Evolutionary conservation across 2,888 invertebrate genomes (phyloP).

Genomic region (Agriopis leucophaearia): DNA sequence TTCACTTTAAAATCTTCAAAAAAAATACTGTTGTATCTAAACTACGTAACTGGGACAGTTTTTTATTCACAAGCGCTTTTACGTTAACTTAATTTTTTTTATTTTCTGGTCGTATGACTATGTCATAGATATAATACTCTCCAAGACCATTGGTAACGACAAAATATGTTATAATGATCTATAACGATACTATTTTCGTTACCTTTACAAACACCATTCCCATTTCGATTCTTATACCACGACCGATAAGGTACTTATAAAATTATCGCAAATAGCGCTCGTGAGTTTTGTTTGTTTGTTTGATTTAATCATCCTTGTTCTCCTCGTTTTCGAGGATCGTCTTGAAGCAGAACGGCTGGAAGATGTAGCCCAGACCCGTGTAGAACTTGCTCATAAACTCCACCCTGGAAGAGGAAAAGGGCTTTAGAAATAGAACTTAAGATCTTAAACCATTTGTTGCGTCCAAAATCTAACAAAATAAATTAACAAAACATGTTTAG

Average conservation of each 20-base stretch:
- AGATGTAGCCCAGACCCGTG: conserved; percentile 92
- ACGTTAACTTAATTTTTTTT: conserved; percentile 8
- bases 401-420: conserved; percentile 87
- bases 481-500: too few relatives aligned
- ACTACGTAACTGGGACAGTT: conserved; percentile 49
- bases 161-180: conserved; percentile 35
- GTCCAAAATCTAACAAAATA: too few relatives aligned
- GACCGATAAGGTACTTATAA: conserved; percentile 6
- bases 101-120: conserved; percentile 23
- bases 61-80: conserved; percentile 17
- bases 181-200: conserved; percentile 23
- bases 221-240: conserved; percentile 1
- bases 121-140: conserved; percentile 25
- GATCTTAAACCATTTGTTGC: too few relatives aligned
- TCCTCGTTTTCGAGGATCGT: conserved; percentile 88
- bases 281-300: conserved; percentile 22
- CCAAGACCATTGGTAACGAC: conserved; percentile 24
- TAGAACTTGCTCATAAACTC: conserved; percentile 99
- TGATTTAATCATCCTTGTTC: conserved; percentile 71
- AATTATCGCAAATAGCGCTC: conserved; percentile 15
- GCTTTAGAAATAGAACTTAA: background rate
- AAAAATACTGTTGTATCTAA: conserved; percentile 69
- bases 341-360: conserved; percentile 95
- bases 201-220: background rate
- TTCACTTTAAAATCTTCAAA: conserved; percentile 48